Base-by-base conservation (phyloP, 2,113 vertebrate species). In the Ictalurus furcatus region DNA sequence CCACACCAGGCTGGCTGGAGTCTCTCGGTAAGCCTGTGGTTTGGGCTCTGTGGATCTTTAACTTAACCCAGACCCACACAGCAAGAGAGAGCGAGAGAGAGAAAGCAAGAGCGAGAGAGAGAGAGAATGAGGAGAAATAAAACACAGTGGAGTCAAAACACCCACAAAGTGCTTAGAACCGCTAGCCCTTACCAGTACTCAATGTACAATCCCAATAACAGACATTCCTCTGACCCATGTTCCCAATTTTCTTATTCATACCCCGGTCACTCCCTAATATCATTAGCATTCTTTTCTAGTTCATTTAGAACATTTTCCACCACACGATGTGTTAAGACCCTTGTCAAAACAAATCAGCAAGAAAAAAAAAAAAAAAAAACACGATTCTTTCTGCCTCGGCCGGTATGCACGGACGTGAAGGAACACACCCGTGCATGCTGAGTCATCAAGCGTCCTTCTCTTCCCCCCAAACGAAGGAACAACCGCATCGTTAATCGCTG, bases 1-100 rank as follows among this genome's bases (percentile, higher is more conserved):
- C 88, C 89, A 88, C 88, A 89, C 84, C 65, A 90, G 91, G 88
- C 88, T 89, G 90, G 89, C 88, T 90, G 90, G 87, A 90, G 90
- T 87, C 89, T 90, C 82, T 92, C 89, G 84, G 88, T 85, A 88
- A 63, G 85, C 90, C 89, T 86, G 89, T 90, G 90, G 89, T 87
- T 87, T 90, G 85, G 86, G 90, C 78, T 85, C 67, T 91, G 89
- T 80, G 90, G 89, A 69, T 90, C 59, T 88, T 90, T 88, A 90
- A 92, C 89, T 89, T 86, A 87, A 88, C 87, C 86, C 91, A 92
- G 88, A 89, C 67, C 88, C 86, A 89, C 85, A 89, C 23, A 87
- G 84, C 84, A 25, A 87, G 90, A 86, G 83, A 73, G 54, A 52
- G 48, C 6, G 44, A 52, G 48, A 11, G 48, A 52, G 48, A 52